These are phyloP conservation scores for Alviniconcha strummeri DNA, from an alignment of 2,888 invertebrate species.

Conservation along the genomic window DNA sequence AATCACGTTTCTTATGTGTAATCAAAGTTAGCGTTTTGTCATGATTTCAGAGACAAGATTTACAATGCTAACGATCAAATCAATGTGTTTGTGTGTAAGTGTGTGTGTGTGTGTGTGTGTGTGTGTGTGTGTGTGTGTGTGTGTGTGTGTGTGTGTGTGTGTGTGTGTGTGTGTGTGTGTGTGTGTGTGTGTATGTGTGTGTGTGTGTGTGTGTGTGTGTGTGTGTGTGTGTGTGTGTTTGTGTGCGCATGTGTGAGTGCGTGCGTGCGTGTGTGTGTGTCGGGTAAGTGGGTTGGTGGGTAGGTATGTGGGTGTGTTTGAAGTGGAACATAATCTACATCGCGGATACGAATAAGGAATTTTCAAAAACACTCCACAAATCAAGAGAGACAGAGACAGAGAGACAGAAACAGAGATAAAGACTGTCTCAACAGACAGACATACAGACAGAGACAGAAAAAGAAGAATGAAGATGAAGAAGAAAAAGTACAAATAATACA, in stretches of 20 bases:
- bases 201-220: too few species aligned
- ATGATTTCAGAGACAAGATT: neutral
- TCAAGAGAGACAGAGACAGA: neutral
- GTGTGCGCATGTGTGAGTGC: too few species aligned
- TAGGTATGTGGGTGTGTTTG: too few species aligned
- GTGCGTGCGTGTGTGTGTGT: neutral
- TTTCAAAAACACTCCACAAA: neutral
- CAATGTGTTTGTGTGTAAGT: neutral
- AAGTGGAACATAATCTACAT: too few species aligned
- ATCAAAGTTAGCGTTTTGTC: neutral
- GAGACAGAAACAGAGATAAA: neutral
- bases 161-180: neutral
- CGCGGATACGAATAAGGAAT: too few species aligned
- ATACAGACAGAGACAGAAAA: neutral
- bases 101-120: conserved; percentile 15
- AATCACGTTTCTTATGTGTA: neutral
- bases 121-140: neutral
- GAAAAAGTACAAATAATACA: neutral
- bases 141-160: neutral
- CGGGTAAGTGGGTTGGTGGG: neutral
- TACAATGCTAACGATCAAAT: neutral
- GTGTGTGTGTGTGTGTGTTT: too few species aligned
- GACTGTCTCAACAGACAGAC: neutral
- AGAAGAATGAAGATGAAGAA: neutral
- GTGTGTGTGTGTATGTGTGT: too few species aligned